A percentile compares a stretch with the other conserved stretches of the same genome.
Evolutionary conservation across 35 echinoderm and acorn worm species (phyloP).

Genomic region (Heliocidaris erythrogramma): DNA sequence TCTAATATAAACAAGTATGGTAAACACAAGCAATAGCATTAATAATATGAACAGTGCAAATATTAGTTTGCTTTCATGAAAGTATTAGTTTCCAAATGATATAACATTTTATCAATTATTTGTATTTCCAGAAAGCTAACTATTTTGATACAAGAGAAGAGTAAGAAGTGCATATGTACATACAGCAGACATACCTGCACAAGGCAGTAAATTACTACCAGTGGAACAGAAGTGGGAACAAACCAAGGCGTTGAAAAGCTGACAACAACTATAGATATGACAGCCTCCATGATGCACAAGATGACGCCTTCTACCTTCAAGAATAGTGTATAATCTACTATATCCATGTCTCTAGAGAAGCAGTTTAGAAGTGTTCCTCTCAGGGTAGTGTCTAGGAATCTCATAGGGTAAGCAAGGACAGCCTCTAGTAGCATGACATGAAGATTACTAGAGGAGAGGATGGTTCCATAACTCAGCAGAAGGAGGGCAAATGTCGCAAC

Average conservation of each 20-base stretch:
- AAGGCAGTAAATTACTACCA: neutral
- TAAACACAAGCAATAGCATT: too few species aligned
- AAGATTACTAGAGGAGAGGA: conserved; percentile 43
- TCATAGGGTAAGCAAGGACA: conserved; percentile 65
- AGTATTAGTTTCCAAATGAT: too few species aligned
- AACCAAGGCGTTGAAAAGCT: conserved; percentile 16
- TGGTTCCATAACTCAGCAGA: neutral
- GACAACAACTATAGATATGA: neutral
- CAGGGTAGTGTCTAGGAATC: conserved; percentile 68
- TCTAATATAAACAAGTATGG: too few species aligned
- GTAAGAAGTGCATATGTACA: neutral
- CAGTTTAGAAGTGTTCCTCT: conserved; percentile 72
- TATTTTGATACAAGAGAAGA: neutral
- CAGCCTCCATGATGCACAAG: neutral
- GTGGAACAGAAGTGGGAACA: neutral
- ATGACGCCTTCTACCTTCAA: neutral
- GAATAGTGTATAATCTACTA: conserved; percentile 49
- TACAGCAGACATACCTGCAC: neutral
- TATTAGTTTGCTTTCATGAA: too few species aligned
- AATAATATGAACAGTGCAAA: too few species aligned
- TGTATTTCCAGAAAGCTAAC: too few species aligned
- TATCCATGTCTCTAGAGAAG: conserved; percentile 76
- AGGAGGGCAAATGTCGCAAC: neutral
- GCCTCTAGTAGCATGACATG: conserved; percentile 51
- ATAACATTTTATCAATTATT: too few species aligned